A percentile compares a stretch with the other conserved stretches of the same genome.
Conservation (phyloP, 2,113 vertebrate species). For the Vidua macroura region DNA sequence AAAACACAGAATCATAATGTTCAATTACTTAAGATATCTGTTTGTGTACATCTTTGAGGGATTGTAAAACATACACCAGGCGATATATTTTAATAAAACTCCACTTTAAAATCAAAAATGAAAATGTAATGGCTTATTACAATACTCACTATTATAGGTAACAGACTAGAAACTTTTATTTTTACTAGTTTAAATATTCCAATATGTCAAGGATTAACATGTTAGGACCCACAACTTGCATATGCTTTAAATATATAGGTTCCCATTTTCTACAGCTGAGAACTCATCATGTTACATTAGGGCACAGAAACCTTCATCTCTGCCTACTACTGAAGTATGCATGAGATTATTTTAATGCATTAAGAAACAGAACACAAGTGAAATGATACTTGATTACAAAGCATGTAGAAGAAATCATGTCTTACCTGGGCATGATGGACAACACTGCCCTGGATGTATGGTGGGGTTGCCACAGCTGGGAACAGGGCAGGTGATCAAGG, state of each 20-base stretch:
- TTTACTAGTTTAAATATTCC: background rate
- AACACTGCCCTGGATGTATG: slow-evolving; percentile 85
- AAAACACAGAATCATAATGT: background rate
- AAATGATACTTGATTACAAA: background rate
- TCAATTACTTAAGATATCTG: background rate
- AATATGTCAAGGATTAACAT: background rate
- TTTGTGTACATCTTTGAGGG: background rate
- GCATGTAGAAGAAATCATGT: background rate
- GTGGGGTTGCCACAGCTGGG: slow-evolving; percentile 84
- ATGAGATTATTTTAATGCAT: background rate
- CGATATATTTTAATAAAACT: background rate
- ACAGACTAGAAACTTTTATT: background rate
- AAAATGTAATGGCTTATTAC: background rate
- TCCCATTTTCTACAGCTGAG: background rate
- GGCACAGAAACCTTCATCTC: background rate
- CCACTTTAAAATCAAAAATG: background rate
- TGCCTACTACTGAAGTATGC: background rate
- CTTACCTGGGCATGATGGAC: slow-evolving; percentile 86
- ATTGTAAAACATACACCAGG: background rate
- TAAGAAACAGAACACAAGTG: background rate
- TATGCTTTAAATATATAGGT: background rate
- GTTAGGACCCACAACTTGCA: background rate
- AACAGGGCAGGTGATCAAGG: slow-evolving; percentile 87
- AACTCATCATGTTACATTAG: background rate
- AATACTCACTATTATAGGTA: background rate